phyloP scores from a whole-genome alignment of 2,888 invertebrate genomes.

The Polyploca ridens region DNA sequence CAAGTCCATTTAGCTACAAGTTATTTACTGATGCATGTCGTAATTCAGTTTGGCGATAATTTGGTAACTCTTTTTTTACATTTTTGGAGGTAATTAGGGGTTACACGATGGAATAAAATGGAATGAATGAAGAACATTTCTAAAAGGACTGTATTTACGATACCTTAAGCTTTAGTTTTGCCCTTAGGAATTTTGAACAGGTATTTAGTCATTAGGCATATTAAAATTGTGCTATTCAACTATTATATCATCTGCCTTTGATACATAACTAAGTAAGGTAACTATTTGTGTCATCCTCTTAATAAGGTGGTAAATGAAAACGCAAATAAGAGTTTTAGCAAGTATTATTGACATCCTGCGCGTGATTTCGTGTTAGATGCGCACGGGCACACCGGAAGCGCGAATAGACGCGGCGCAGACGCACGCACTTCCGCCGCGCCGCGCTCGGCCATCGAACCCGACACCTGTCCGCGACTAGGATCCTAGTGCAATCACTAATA shows the following conservation, averaged over 20 bases:
- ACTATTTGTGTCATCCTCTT: not conserved
- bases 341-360: constrained; percentile 40
- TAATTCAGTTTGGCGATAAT: constrained; percentile 13
- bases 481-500: constrained; percentile 42
- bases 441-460: constrained; percentile 72
- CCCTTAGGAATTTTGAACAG: too few species aligned
- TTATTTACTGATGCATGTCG: constrained; percentile 39
- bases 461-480: constrained; percentile 62
- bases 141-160: too few species aligned
- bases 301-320: constrained; percentile 11
- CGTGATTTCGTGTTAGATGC: constrained; percentile 59
- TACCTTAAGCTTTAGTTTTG: too few species aligned
- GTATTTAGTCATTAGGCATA: too few species aligned
- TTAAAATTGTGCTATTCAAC: too few species aligned
- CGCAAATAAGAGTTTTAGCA: constrained; percentile 39
- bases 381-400: constrained; percentile 72
- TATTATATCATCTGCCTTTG: too few species aligned
- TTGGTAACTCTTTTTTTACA: not conserved
- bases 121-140: too few species aligned
- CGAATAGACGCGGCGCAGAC: constrained; percentile 81
- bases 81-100: not conserved
- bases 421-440: constrained; percentile 79
- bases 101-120: too few species aligned
- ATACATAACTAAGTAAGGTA: too few species aligned
- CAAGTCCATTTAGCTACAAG: constrained; percentile 47